These are phyloP conservation scores for Lithobates sylvaticus DNA, from an alignment of 2,797 vertebrate species.

Conservation along the genomic window DNA sequence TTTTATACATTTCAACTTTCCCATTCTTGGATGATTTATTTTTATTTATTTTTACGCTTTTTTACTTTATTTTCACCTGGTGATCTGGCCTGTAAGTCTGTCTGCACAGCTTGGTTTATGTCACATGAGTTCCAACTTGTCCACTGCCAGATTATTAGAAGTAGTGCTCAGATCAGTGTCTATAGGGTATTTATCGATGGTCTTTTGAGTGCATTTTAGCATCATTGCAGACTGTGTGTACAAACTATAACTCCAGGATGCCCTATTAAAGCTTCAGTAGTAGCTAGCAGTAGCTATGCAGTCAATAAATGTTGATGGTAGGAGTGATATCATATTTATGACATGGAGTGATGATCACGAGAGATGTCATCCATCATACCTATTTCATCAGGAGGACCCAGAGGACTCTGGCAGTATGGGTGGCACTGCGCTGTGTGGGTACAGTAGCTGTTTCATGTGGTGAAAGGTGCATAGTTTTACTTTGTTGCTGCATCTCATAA, in stretches of 20 bases:
- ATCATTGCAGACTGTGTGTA: neutral
- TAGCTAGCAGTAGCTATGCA: too few relatives aligned
- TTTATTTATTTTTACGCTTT: too few relatives aligned
- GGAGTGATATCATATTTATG: slow-evolving; percentile 1
- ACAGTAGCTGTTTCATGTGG: slow-evolving; percentile 55
- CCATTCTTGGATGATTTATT: too few relatives aligned
- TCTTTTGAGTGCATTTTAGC: neutral
- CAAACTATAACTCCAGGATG: too few relatives aligned
- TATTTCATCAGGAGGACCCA: neutral
- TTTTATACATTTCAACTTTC: too few relatives aligned
- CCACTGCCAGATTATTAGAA: neutral
- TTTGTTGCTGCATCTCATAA: slow-evolving; percentile 44
- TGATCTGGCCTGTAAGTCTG: too few relatives aligned
- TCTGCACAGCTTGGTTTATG: too few relatives aligned
- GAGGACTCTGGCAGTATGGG: slow-evolving; percentile 16
- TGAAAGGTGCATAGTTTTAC: slow-evolving; percentile 18
- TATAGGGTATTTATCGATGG: neutral
- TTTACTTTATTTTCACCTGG: too few relatives aligned
- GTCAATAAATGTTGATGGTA: neutral
- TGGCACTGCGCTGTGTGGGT: slow-evolving; percentile 27
- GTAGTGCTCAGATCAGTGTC: neutral
- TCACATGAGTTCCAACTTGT: neutral
- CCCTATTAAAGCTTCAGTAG: too few relatives aligned
- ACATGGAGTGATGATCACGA: neutral
- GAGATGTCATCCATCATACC: neutral